A percentile compares a stretch with the other conserved stretches of the same genome.
These are phyloP conservation scores for Cheilosia vernalis DNA, from an alignment of 2,888 invertebrate genomes.

Conservation along the genomic window DNA sequence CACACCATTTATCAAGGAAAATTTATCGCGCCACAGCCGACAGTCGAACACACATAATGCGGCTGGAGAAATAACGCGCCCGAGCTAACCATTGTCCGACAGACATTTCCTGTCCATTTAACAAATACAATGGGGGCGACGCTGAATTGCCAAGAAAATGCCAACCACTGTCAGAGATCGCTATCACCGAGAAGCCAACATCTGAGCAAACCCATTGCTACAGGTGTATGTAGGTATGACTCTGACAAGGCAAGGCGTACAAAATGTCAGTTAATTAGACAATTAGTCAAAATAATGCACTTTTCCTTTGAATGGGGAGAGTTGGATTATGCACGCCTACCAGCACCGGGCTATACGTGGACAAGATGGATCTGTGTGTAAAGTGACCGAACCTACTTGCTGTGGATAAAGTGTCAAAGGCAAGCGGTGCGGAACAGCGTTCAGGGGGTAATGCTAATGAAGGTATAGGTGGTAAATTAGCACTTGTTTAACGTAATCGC, in stretches of 20 bases:
- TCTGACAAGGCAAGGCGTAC: slow-evolving; percentile 46
- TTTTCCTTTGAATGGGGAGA: slow-evolving; percentile 26
- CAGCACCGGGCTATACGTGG: background rate
- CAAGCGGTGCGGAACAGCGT: slow-evolving; percentile 40
- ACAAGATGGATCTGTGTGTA: slow-evolving; percentile 11
- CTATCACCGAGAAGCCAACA: slow-evolving; percentile 66
- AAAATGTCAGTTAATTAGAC: slow-evolving; percentile 75
- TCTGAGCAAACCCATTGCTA: slow-evolving; percentile 59
- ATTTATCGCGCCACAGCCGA: slow-evolving; percentile 49
- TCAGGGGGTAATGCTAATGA: slow-evolving; percentile 52
- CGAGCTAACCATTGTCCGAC: slow-evolving; percentile 57
- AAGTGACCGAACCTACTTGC: slow-evolving; percentile 38
- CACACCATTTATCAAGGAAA: slow-evolving; percentile 81
- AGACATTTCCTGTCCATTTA: slow-evolving; percentile 73
- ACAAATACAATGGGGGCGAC: slow-evolving; percentile 40
- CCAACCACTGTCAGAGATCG: slow-evolving; percentile 70
- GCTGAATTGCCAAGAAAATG: slow-evolving; percentile 50
- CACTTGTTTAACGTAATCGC: slow-evolving; percentile 56
- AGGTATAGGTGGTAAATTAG: slow-evolving; percentile 48
- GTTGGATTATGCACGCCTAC: slow-evolving; percentile 36
- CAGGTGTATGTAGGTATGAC: slow-evolving; percentile 28
- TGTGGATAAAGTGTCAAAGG: background rate
- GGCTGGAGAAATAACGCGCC: background rate
- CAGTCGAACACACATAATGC: slow-evolving; percentile 14
- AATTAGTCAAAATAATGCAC: slow-evolving; percentile 74